Evolutionary conservation across 2,113 vertebrate genomes (phyloP).

Genomic region (Chascanopsetta lugubris): DNA sequence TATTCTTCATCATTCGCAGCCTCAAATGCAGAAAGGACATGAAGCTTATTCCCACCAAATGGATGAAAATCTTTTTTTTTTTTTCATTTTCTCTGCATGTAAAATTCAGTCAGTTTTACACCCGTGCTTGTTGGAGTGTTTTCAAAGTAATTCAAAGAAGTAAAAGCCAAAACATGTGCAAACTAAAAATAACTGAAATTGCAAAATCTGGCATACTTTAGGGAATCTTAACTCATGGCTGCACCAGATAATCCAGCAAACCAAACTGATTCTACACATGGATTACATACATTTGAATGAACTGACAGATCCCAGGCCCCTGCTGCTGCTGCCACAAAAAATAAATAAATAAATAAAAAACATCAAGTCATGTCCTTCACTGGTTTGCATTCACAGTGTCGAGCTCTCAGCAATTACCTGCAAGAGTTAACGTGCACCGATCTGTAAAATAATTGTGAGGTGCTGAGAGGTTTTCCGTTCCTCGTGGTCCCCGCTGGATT

Average conservation of each 20-base stretch:
- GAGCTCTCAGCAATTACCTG: conserved; percentile 65
- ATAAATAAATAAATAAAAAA: conserved; percentile 30
- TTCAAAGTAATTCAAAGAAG: background rate
- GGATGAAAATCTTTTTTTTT: conserved; percentile 18
- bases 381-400: conserved; percentile 46
- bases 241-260: background rate
- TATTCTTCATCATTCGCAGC: conserved; percentile 64
- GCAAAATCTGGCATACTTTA: background rate
- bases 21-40: conserved; percentile 64
- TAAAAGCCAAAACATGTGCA: background rate
- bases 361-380: conserved; percentile 18
- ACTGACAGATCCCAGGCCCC: conserved; percentile 1
- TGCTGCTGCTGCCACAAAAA: no score
- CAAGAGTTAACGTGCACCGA: conserved; percentile 71
- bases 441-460: conserved; percentile 74
- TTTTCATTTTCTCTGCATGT: background rate
- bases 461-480: conserved; percentile 72
- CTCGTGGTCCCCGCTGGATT: conserved; percentile 68
- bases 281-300: conserved; percentile 35
- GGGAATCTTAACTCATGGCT: background rate
- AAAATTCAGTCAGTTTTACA: conserved; percentile 28
- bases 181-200: background rate
- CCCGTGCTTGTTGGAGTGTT: conserved; percentile 9
- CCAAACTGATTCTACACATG: conserved; percentile 18
- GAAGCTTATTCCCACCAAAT: conserved; percentile 64